Conservation (phyloP, 2,113 vertebrate genomes). For the Myotis yumanensis region DNA sequence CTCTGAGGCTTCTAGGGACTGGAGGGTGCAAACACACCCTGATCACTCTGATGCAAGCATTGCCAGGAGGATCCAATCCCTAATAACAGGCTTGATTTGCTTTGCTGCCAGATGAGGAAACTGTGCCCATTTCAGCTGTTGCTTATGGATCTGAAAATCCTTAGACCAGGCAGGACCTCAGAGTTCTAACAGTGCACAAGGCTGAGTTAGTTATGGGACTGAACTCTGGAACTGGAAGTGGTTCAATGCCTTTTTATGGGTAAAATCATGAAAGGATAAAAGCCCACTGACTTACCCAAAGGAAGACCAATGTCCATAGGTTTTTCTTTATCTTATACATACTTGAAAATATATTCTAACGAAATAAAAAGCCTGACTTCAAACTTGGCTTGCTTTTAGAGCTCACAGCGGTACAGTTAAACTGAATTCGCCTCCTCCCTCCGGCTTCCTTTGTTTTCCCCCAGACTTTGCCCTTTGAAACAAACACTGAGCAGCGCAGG, state of each 20-base stretch:
- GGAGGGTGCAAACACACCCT: not conserved
- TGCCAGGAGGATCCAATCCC: not conserved
- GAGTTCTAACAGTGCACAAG: not conserved
- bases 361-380: not conserved
- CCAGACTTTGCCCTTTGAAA: constrained; percentile 63
- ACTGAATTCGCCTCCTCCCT: not conserved
- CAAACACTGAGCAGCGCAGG: constrained; percentile 65
- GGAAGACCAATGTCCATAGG: not conserved
- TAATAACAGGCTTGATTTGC: not conserved
- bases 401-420: not conserved
- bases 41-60: not conserved
- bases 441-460: constrained; percentile 59
- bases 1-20: not conserved
- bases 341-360: constrained; percentile 7
- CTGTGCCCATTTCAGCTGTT: not conserved
- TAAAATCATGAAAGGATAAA: not conserved
- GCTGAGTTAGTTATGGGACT: not conserved
- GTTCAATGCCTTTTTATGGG: not conserved
- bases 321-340: not conserved
- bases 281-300: not conserved
- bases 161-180: not conserved
- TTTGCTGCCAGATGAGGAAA: not conserved
- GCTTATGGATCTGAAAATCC: not conserved
- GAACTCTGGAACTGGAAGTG: not conserved
- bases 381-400: not conserved